Evolutionary conservation across 2,797 vertebrate genomes (phyloP).

Genomic region (Manis javanica): DNA sequence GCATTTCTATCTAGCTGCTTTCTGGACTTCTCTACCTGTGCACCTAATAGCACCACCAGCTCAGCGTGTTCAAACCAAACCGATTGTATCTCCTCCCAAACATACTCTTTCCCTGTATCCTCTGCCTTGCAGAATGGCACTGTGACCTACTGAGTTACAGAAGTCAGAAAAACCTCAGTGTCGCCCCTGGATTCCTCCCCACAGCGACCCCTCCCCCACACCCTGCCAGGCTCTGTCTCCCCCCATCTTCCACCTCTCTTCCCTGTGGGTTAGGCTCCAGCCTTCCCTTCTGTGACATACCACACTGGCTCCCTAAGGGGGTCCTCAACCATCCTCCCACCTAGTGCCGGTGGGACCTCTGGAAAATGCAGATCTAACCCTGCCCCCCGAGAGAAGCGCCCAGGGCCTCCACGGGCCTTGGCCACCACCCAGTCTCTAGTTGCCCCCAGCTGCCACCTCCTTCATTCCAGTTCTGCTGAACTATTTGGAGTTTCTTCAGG

Average conservation of each 20-base stretch:
- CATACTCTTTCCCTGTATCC: neutral
- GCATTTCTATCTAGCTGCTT: neutral
- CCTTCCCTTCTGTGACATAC: neutral
- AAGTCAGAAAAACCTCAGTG: neutral
- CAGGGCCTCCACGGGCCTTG: neutral
- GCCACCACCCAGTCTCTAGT: neutral
- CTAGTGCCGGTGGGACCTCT: neutral
- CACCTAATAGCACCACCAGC: neutral
- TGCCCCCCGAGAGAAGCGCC: neutral
- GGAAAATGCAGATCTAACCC: neutral
- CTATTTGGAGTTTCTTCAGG: neutral
- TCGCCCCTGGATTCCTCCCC: neutral
- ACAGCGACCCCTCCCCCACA: no score
- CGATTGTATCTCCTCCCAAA: neutral
- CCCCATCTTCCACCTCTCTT: neutral
- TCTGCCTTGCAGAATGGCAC: neutral
- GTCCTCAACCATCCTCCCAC: neutral
- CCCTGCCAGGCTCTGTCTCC: neutral
- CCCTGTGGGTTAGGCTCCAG: neutral
- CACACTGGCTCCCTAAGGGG: neutral
- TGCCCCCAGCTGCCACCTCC: neutral
- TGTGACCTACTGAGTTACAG: neutral
- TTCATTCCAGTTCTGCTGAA: neutral
- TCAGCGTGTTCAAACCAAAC: neutral
- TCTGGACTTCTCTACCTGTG: neutral